Percentiles rank a stretch among this genome's conserved stretches.
phyloP scores from a whole-genome alignment of 2,888 invertebrate genomes.

The Dugesia japonica region DNA sequence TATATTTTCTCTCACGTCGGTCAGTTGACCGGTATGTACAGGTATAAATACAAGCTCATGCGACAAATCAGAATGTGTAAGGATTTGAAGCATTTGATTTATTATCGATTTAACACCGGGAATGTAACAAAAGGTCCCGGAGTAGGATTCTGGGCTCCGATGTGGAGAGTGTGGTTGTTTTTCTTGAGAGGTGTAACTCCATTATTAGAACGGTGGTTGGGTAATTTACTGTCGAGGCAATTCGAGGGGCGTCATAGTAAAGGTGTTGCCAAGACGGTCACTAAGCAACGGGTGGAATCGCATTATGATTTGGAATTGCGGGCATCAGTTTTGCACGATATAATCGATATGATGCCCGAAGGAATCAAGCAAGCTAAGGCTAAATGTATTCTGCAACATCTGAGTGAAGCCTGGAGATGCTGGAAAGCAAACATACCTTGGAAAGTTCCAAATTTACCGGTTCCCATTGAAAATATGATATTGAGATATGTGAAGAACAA shows the following conservation, averaged over 20 bases:
- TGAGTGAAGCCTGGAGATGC: constrained; percentile 96
- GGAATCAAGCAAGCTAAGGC: constrained; percentile 99
- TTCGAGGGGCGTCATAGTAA: constrained; percentile 98
- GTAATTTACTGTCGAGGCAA: constrained; percentile 87
- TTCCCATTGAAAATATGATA: constrained; percentile 99
- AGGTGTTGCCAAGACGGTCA: constrained; percentile 97
- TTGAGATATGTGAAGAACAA: constrained; percentile 98
- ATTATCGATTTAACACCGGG: constrained; percentile 93
- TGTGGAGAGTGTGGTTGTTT: constrained; percentile 98
- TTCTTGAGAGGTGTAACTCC: constrained; percentile 98
- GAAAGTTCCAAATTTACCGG: constrained; percentile 96
- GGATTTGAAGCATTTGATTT: constrained; percentile 93
- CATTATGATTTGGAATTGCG: constrained; percentile 96
- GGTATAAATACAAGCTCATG: constrained; percentile 89
- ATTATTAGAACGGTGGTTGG: constrained; percentile 90
- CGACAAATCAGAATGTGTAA: constrained; percentile 98
- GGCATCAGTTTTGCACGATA: constrained; percentile 79
- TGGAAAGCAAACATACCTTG: constrained; percentile 99
- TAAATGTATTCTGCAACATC: constrained; percentile 87
- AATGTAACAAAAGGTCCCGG: constrained; percentile 96
- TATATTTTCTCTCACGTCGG: constrained; percentile 99
- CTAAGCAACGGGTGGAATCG: constrained; percentile 94
- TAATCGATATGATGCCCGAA: constrained; percentile 99
- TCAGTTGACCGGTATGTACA: constrained; percentile 96
- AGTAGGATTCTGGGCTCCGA: constrained; percentile 93